Conservation (phyloP, 2,888 invertebrate species). For the Torymus texanus region DNA sequence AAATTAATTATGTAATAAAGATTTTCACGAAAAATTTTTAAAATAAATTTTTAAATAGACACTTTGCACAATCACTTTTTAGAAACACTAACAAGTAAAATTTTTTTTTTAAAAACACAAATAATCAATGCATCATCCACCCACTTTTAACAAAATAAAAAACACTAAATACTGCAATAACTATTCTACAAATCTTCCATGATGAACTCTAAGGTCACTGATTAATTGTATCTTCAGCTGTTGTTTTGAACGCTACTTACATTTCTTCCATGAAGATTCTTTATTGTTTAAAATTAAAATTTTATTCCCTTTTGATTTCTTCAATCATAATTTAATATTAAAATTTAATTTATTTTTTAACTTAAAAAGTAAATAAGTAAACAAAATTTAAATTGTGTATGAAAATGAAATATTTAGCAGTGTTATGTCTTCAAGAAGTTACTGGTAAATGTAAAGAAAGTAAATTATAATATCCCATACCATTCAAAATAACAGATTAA, state of each 20-base stretch:
- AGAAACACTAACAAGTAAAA: no score
- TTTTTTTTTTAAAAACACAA: no score
- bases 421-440: background rate
- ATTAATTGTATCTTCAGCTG: conserved; percentile 13
- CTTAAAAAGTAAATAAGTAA: background rate
- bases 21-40: no score
- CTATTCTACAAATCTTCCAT: background rate
- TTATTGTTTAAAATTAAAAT: background rate
- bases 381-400: no score
- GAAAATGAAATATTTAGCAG: no score
- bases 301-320: no score
- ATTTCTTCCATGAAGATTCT: conserved; percentile 16
- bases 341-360: background rate
- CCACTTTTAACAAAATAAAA: no score
- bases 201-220: background rate
- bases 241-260: background rate
- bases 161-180: no score
- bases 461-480: background rate
- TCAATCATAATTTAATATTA: background rate
- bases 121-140: no score
- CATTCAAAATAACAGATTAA: conserved; percentile 35
- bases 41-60: no score
- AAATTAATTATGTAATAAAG: no score
- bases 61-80: no score
- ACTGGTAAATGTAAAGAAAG: conserved; percentile 3